These are phyloP conservation scores for Camponotus pennsylvanicus DNA, from an alignment of 1,140 invertebrate genomes.

Conservation along the genomic window DNA sequence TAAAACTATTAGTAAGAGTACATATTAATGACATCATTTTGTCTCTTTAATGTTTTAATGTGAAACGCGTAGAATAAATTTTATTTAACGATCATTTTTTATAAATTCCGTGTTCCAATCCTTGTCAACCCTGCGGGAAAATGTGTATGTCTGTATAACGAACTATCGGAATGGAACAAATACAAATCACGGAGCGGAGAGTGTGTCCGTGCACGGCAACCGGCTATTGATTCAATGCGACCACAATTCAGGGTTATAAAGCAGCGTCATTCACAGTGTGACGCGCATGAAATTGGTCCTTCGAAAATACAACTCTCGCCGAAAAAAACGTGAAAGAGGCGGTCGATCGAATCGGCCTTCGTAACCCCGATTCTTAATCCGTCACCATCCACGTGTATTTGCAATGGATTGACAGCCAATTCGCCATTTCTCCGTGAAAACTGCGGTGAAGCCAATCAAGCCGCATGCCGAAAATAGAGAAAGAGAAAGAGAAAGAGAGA, in stretches of 20 bases:
- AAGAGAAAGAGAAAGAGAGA: neutral
- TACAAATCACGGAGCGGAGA: neutral
- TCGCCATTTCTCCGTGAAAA: slow-evolving; percentile 42
- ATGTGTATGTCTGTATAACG: neutral
- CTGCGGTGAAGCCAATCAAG: slow-evolving; percentile 46
- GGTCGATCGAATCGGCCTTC: neutral
- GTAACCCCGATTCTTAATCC: slow-evolving; percentile 50
- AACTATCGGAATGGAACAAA: neutral
- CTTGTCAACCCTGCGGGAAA: neutral
- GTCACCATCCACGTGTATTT: slow-evolving; percentile 31
- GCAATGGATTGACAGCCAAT: slow-evolving; percentile 48
- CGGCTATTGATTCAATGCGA: slow-evolving; percentile 33
- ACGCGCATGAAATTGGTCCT: slow-evolving; percentile 44
- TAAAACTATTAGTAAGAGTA: neutral
- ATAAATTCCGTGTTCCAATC: neutral
- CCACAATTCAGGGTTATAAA: slow-evolving; percentile 46
- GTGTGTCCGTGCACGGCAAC: neutral
- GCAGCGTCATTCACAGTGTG: slow-evolving; percentile 33
- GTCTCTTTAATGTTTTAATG: neutral
- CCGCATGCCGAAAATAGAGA: neutral
- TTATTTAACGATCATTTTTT: neutral
- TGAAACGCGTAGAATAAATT: neutral
- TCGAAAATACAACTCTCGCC: slow-evolving; percentile 7
- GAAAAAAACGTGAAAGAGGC: neutral
- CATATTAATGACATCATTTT: neutral